Evolutionary conservation across 2,888 invertebrate species (phyloP).

Genomic region (Cloeon dipterum): DNA sequence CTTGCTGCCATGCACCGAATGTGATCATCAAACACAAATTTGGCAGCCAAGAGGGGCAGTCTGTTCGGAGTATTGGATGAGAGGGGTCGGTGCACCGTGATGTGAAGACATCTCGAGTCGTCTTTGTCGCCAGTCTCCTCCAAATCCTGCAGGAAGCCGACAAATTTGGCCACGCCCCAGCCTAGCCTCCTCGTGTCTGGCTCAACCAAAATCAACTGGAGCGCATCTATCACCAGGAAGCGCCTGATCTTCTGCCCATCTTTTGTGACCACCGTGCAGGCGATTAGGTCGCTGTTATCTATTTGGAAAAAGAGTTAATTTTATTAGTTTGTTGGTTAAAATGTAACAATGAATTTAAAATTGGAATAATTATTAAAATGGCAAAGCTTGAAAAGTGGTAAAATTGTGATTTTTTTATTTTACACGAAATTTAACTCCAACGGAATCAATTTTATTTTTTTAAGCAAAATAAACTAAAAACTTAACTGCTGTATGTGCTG

Average conservation of each 20-base stretch:
- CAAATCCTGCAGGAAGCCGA: constrained; percentile 80
- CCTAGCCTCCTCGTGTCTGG: constrained; percentile 86
- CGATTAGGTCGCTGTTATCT: constrained; percentile 96
- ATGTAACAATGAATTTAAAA: too few relatives aligned
- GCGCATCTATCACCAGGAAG: constrained; percentile 88
- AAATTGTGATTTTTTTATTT: too few relatives aligned
- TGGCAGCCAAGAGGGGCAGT: constrained; percentile 63
- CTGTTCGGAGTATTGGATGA: constrained; percentile 39
- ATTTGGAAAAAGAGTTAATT: too few relatives aligned
- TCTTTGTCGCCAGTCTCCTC: constrained; percentile 91
- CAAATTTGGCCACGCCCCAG: constrained; percentile 94
- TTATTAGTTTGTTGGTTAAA: too few relatives aligned
- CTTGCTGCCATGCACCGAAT: constrained; percentile 98
- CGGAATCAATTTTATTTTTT: too few relatives aligned
- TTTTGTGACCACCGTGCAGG: constrained; percentile 79
- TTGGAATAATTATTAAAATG: too few relatives aligned
- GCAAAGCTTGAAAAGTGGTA: too few relatives aligned
- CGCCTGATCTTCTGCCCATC: constrained; percentile 74
- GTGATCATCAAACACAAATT: constrained; percentile 95
- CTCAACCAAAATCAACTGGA: constrained; percentile 91
- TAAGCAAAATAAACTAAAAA: too few relatives aligned
- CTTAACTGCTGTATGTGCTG: too few relatives aligned
- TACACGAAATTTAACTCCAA: too few relatives aligned
- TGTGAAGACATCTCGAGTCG: constrained; percentile 82
- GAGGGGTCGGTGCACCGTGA: constrained; percentile 71